Conservation (phyloP, 1,140 invertebrate species). For the Homarus americanus region DNA sequence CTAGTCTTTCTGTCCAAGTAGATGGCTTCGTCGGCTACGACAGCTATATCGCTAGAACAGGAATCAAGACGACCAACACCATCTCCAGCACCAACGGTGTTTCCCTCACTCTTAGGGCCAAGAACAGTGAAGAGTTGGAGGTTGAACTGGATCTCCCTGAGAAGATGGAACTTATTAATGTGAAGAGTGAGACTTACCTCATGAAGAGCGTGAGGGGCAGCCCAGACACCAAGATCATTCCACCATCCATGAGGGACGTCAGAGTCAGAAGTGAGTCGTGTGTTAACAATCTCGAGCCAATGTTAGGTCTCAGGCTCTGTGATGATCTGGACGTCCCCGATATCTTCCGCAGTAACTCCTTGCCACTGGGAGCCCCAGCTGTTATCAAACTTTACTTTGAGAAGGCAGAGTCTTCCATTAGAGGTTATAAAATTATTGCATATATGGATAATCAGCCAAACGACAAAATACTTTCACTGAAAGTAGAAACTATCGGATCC, state of each 20-base stretch:
- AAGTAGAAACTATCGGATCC: not conserved
- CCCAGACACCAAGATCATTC: conserved; percentile 30
- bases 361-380: conserved; percentile 31
- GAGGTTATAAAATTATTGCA: not conserved
- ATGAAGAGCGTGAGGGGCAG: conserved; percentile 16
- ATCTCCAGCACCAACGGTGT: conserved; percentile 39
- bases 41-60: not conserved
- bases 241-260: conserved; percentile 39
- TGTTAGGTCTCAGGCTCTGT: conserved; percentile 35
- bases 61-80: conserved; percentile 25
- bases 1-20: conserved; percentile 35
- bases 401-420: not conserved
- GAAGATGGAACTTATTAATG: conserved; percentile 38
- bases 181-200: conserved; percentile 39
- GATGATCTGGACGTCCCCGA: conserved; percentile 52
- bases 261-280: conserved; percentile 16
- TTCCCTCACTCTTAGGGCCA: not conserved
- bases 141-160: conserved; percentile 14
- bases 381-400: not conserved
- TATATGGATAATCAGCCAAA: not conserved
- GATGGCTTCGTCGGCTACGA: conserved; percentile 51
- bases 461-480: not conserved
- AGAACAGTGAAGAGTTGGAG: not conserved
- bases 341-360: conserved; percentile 31
- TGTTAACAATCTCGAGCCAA: conserved; percentile 11